Percentiles rank a stretch among this genome's conserved stretches.
Conservation (phyloP, 92 coral and sea anemone species). For the Epizoanthus ramosus region DNA sequence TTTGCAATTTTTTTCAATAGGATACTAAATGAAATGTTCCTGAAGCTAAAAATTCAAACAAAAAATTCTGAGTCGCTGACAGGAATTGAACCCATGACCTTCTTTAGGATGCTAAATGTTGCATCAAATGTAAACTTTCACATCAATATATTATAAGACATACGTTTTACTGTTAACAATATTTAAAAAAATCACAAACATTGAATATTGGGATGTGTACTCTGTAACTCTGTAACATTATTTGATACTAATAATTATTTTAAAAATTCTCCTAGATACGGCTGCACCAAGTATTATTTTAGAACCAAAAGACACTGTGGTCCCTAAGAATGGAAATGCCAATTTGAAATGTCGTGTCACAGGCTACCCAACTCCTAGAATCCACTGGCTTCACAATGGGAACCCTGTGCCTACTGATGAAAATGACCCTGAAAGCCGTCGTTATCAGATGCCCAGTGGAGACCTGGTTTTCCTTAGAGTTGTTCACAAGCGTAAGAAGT, state of each 20-base stretch:
- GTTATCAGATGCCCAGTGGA: conserved; percentile 64
- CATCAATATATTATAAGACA: no score
- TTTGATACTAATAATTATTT: not conserved
- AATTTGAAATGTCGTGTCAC: conserved; percentile 71
- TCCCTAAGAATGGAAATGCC: conserved; percentile 65
- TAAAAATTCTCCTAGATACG: not conserved
- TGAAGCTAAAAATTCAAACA: no score
- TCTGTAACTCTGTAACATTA: no score
- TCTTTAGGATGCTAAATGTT: no score
- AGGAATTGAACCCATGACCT: no score
- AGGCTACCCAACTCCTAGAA: conserved; percentile 67
- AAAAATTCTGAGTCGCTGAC: no score
- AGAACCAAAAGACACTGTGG: conserved; percentile 70
- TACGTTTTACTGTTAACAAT: no score
- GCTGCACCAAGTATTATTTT: conserved; percentile 52
- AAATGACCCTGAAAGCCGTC: conserved; percentile 55
- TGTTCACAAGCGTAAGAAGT: conserved; percentile 56
- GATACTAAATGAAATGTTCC: no score
- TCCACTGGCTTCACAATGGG: conserved; percentile 84
- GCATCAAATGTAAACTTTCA: no score
- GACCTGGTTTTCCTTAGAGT: conserved; percentile 62
- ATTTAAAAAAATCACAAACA: no score
- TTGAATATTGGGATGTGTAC: no score
- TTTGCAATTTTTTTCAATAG: no score
- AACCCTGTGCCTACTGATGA: conserved; percentile 55